Percentiles rank a stretch among this genome's conserved stretches.
phyloP scores from a whole-genome alignment of 2,113 vertebrate genomes.

The Pseudopipra pipra region DNA sequence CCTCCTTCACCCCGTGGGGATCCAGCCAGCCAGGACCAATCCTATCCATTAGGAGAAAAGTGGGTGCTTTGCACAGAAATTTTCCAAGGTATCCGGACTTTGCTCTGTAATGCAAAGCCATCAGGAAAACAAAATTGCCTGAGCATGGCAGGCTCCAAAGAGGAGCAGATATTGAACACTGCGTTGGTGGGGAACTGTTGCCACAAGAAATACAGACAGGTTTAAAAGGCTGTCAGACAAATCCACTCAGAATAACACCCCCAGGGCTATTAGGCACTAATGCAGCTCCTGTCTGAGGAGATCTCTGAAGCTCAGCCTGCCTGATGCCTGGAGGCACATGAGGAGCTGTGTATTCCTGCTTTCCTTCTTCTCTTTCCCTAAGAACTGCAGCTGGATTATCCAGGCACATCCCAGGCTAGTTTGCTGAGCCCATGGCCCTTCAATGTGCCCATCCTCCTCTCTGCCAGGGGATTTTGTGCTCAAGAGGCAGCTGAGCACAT shows the following conservation, averaged over 20 bases:
- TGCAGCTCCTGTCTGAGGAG: neutral
- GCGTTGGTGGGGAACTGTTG: neutral
- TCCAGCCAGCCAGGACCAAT: neutral
- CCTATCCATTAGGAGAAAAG: neutral
- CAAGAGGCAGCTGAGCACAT: neutral
- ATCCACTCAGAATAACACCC: neutral
- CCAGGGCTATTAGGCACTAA: neutral
- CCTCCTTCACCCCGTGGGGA: fast-evolving
- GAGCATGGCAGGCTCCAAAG: neutral
- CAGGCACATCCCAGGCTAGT: neutral
- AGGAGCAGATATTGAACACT: neutral
- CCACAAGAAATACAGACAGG: neutral
- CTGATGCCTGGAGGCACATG: fast-evolving
- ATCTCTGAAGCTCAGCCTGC: neutral
- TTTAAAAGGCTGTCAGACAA: neutral
- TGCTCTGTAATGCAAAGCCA: neutral
- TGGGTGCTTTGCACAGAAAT: neutral
- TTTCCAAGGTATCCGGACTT: neutral
- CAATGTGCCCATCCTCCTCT: neutral
- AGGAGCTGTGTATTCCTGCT: neutral
- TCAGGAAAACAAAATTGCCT: neutral
- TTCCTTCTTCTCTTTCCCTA: neutral
- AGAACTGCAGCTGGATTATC: neutral
- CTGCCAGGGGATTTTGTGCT: neutral
- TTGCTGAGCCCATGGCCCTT: neutral